A percentile compares a stretch with the other conserved stretches of the same genome.
phyloP scores from a whole-genome alignment of 2,888 invertebrate genomes.

The Hyposoter dolosus region DNA sequence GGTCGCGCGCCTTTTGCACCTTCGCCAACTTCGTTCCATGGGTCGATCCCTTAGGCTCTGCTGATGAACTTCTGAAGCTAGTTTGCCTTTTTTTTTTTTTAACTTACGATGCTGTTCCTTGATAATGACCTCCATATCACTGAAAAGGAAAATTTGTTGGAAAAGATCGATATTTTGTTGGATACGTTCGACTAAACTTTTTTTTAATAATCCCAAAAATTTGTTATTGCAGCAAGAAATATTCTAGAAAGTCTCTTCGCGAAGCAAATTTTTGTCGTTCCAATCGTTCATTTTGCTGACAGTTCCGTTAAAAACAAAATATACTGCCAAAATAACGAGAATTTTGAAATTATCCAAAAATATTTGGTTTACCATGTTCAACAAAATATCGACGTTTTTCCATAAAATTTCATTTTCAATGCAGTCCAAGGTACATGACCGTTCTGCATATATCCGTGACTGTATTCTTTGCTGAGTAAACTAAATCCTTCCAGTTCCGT shows the following conservation, averaged over 20 bases:
- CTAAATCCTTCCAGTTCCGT: conserved; percentile 57
- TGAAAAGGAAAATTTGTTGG: too few species aligned
- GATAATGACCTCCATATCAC: background rate
- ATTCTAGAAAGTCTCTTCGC: too few species aligned
- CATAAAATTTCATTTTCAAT: too few species aligned
- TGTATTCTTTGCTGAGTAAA: conserved; percentile 25
- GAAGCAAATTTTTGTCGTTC: too few species aligned
- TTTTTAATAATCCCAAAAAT: too few species aligned
- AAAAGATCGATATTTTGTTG: too few species aligned
- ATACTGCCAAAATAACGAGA: background rate
- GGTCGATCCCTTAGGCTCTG: conserved; percentile 41
- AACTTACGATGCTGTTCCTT: conserved; percentile 34
- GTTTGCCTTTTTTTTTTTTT: conserved; percentile 41
- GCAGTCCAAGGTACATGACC: background rate
- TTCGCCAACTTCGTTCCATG: conserved; percentile 42
- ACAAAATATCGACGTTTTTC: too few species aligned
- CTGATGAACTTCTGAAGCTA: conserved; percentile 36
- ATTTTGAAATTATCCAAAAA: conserved; percentile 14
- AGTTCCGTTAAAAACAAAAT: too few species aligned
- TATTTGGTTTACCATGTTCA: too few species aligned
- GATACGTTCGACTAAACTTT: too few species aligned
- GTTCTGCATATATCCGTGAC: background rate
- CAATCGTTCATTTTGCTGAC: too few species aligned
- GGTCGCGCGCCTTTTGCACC: conserved; percentile 78
- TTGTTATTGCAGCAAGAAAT: too few species aligned